Conservation (phyloP, 2,888 invertebrate species). For the Macaria notata region DNA sequence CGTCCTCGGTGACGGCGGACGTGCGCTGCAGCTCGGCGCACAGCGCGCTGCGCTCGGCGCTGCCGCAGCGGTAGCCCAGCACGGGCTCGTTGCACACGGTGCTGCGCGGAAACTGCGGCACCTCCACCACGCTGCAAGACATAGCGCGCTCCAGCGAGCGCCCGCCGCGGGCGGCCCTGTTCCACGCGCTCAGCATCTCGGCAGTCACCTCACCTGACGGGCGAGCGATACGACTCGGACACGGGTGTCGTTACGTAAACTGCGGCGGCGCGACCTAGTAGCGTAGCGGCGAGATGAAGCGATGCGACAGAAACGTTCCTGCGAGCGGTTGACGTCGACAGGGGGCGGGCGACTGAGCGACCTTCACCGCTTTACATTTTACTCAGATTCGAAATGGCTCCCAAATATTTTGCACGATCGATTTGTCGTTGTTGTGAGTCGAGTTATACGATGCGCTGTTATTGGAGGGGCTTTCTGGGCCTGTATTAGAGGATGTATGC, state of each 20-base stretch:
- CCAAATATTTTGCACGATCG: slow-evolving; percentile 9
- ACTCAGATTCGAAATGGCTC: slow-evolving; percentile 66
- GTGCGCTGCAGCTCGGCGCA: slow-evolving; percentile 86
- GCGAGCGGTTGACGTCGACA: slow-evolving; percentile 34
- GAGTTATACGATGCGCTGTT: too few relatives aligned
- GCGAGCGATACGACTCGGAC: slow-evolving; percentile 18
- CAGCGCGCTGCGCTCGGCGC: slow-evolving; percentile 89
- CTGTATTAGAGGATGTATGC: too few relatives aligned
- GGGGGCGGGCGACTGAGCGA: slow-evolving; percentile 40
- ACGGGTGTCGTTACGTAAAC: slow-evolving; percentile 23
- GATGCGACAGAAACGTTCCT: slow-evolving; percentile 17
- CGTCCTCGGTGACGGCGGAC: slow-evolving; percentile 87
- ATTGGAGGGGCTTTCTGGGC: too few relatives aligned
- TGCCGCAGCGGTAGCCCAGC: slow-evolving; percentile 90
- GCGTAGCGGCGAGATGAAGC: slow-evolving; percentile 7
- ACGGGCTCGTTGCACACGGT: slow-evolving; percentile 90
- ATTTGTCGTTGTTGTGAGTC: background rate
- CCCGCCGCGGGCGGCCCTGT: slow-evolving; percentile 79
- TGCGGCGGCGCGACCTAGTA: slow-evolving; percentile 7
- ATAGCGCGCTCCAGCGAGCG: slow-evolving; percentile 76
- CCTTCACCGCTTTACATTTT: slow-evolving; percentile 69
- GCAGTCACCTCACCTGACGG: slow-evolving; percentile 9
- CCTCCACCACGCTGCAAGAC: slow-evolving; percentile 84
- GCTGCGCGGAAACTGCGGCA: slow-evolving; percentile 85
- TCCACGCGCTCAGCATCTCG: slow-evolving; percentile 52